A percentile compares a stretch with the other conserved stretches of the same genome.
Evolutionary conservation across 2,797 vertebrate species (phyloP).

Genomic region (Garrulus glandarius): DNA sequence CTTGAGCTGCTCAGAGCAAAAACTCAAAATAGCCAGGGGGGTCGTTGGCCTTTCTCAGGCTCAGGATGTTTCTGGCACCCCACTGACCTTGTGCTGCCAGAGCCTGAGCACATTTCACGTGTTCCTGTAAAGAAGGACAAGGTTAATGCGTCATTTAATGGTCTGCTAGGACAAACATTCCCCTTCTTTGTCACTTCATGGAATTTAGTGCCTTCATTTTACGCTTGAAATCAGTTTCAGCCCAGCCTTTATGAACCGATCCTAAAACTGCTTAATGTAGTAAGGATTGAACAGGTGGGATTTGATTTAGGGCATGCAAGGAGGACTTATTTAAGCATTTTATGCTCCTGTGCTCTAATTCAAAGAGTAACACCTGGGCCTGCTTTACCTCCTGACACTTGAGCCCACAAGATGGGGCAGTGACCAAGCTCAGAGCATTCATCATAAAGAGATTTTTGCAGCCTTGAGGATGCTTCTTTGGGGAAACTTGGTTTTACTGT

Average conservation of each 20-base stretch:
- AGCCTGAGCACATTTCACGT: rapidly evolving
- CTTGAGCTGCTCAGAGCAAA: background rate
- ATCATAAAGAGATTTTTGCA: background rate
- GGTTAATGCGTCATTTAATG: background rate
- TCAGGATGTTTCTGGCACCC: background rate
- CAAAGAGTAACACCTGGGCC: background rate
- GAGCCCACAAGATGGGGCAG: constrained; percentile 16
- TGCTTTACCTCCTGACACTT: rapidly evolving
- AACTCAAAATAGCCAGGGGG: background rate
- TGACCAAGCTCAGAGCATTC: background rate
- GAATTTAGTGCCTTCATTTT: background rate
- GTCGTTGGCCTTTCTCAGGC: background rate
- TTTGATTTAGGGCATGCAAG: background rate
- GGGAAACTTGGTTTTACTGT: background rate
- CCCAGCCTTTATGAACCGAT: rapidly evolving
- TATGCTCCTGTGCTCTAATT: background rate
- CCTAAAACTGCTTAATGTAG: too few relatives aligned
- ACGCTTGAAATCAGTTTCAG: background rate
- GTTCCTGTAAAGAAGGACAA: background rate
- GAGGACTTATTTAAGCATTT: background rate
- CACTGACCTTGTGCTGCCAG: background rate
- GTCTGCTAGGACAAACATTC: background rate
- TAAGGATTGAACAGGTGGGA: background rate
- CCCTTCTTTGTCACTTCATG: background rate
- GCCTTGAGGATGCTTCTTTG: background rate